A percentile compares a stretch with the other conserved stretches of the same genome.
Evolutionary conservation across 2,113 vertebrate species (phyloP).

Genomic region (Speoplatyrhinus poulsoni): DNA sequence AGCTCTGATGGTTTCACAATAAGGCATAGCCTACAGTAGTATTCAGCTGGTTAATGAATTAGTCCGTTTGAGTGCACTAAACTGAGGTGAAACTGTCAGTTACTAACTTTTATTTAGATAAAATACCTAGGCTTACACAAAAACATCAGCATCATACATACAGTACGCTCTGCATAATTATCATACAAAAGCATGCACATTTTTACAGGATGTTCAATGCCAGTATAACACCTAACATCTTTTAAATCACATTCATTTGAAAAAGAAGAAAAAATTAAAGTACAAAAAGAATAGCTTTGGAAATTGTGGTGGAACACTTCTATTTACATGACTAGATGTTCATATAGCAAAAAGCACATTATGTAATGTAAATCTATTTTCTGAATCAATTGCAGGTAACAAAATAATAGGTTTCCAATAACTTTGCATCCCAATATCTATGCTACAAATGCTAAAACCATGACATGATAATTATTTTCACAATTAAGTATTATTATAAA

Average conservation of each 20-base stretch:
- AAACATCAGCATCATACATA: too few relatives aligned
- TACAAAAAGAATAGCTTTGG: neutral
- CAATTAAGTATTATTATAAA: slow-evolving; percentile 8
- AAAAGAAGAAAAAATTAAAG: slow-evolving; percentile 1
- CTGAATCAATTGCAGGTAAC: too few relatives aligned
- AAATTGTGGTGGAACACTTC: neutral
- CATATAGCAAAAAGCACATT: neutral
- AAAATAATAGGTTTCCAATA: neutral
- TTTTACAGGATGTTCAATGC: neutral
- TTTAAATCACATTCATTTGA: slow-evolving; percentile 8
- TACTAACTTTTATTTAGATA: too few relatives aligned
- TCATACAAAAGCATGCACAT: neutral
- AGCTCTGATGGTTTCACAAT: neutral
- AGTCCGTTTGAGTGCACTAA: too few relatives aligned
- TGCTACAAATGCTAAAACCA: too few relatives aligned
- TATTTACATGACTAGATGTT: neutral
- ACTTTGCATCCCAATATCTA: neutral
- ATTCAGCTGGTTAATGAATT: too few relatives aligned
- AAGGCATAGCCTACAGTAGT: too few relatives aligned
- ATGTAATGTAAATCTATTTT: too few relatives aligned
- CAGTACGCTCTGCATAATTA: neutral
- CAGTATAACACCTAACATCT: neutral
- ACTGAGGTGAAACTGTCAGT: too few relatives aligned
- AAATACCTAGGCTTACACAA: too few relatives aligned
- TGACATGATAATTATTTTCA: slow-evolving; percentile 9